Base-by-base conservation (phyloP, 1,140 invertebrate genomes). In the Spodoptera litura region DNA sequence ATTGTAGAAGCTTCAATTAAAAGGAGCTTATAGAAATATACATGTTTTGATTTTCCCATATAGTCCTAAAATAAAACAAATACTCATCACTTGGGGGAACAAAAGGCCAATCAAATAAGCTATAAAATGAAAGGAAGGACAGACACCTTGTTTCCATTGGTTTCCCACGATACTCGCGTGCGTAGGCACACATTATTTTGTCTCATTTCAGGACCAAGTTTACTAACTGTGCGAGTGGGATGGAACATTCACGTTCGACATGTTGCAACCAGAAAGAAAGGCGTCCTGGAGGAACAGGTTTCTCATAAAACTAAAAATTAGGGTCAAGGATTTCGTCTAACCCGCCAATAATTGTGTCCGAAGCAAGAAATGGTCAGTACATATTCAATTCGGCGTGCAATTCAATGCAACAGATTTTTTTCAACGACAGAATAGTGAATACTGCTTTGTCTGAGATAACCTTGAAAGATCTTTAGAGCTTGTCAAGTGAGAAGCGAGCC, bases 81-180 rank as follows among this genome's bases (percentile, higher is more conserved):
- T 85, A 76, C 81, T 81, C 20, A 49, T 51, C 20, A 20, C 20
- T n/a, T 74, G 44, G 55, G 55, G 53, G 27, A 90, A 90, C 85
- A 91, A 91, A 44, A 89, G 82, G 84, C 84, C 89, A 91, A 88
- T 90, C 81, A 88, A 83, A 83, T 81, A 87, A 80, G 86, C 84
- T 78, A 83, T 86, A 85, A 88, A 89, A 83, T 84, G 86, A 93
- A 89, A 91, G 90, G 88, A 87, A 89, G 86, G 88, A 89, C 87
- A 74, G 82, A 88, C 85, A 88, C 87, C 86, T 90, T 90, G 88
- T 89, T 89, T 82, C 82, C 83, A 85, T 80, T 80, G 79, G 87
- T 88, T 92, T 91, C 84, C 90, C 81, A 86, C 80, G 85, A 81
- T 78, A 79, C 74, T 68, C 76, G 82, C 76, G 59, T 75, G 73